Percentiles rank a stretch among this genome's conserved stretches.
Evolutionary conservation across 2,888 invertebrate species (phyloP).

Genomic region (Phrixothrix hirtus): DNA sequence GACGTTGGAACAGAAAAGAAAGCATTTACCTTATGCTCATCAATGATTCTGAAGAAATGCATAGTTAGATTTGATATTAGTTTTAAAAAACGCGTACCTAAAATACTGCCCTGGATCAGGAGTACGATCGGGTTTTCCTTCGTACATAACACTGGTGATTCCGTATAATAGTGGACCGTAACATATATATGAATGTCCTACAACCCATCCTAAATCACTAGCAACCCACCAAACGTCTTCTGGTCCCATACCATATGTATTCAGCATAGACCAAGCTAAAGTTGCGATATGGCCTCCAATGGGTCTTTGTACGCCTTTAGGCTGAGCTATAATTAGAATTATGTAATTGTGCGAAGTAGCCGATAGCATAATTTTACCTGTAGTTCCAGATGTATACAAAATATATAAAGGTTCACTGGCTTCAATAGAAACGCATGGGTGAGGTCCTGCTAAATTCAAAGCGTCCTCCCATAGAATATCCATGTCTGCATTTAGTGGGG

Average conservation of each 20-base stretch:
- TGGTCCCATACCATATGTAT: slow-evolving; percentile 76
- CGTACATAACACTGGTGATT: slow-evolving; percentile 80
- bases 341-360: neutral
- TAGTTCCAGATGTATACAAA: slow-evolving; percentile 90
- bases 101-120: slow-evolving; percentile 93
- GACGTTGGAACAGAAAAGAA: slow-evolving; percentile 92
- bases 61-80: no score
- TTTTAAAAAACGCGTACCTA: no score
- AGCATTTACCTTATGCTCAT: slow-evolving; percentile 81
- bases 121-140: slow-evolving; percentile 94
- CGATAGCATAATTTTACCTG: slow-evolving; percentile 40
- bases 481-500: slow-evolving; percentile 64
- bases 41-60: slow-evolving; percentile 83
- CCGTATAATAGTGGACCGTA: slow-evolving; percentile 86
- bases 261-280: slow-evolving; percentile 81
- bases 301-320: slow-evolving; percentile 84
- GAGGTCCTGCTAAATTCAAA: slow-evolving; percentile 65
- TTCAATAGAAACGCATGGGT: slow-evolving; percentile 82
- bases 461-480: slow-evolving; percentile 83
- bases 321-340: slow-evolving; percentile 59
- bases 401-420: slow-evolving; percentile 91
- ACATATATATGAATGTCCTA: slow-evolving; percentile 93
- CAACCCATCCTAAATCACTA: slow-evolving; percentile 90
- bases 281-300: slow-evolving; percentile 87
- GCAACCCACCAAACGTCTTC: slow-evolving; percentile 91